These are phyloP conservation scores for Manduca sexta DNA, from an alignment of 1,140 invertebrate genomes.

Conservation along the genomic window DNA sequence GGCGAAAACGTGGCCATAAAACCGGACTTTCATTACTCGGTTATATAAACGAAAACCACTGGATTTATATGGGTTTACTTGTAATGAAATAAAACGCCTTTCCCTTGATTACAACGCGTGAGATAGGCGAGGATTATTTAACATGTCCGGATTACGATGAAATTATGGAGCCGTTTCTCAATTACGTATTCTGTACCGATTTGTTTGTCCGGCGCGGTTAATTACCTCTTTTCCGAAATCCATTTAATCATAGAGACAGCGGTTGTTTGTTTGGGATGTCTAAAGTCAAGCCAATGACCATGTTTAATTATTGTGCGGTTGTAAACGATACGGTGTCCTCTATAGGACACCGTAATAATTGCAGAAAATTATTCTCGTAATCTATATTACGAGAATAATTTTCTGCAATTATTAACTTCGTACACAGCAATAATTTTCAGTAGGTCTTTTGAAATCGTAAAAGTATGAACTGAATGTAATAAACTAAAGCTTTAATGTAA, in stretches of 20 bases:
- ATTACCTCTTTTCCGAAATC: constrained; percentile 5
- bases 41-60: neutral
- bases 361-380: no score
- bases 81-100: neutral
- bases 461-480: no score
- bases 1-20: neutral
- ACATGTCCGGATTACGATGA: constrained; percentile 2
- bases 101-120: neutral
- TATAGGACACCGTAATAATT: no score
- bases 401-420: no score
- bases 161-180: constrained; percentile 7
- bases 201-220: constrained; percentile 1
- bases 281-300: no score
- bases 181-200: constrained; percentile 14
- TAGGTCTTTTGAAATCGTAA: no score
- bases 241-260: neutral
- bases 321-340: no score
- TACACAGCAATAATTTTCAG: no score
- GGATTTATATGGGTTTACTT: neutral
- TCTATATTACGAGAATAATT: no score
- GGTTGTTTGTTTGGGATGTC: neutral
- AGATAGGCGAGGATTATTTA: neutral
- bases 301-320: no score
- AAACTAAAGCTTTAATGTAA: no score
- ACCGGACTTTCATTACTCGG: neutral